phyloP scores from a whole-genome alignment of 2,888 invertebrate genomes.

The Yponomeuta cagnagella region DNA sequence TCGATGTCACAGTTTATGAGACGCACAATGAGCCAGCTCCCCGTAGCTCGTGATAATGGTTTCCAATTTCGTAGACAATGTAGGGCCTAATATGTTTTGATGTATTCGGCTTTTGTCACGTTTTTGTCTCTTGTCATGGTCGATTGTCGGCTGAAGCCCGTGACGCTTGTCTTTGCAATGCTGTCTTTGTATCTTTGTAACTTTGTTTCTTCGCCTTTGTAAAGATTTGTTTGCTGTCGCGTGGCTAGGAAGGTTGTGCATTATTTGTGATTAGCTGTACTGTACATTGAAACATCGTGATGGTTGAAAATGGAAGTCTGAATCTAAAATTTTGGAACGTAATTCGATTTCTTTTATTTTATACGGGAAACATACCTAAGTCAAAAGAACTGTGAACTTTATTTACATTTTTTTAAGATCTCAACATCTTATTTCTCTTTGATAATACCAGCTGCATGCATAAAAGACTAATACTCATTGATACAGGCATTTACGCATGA shows the following conservation, averaged over 20 bases:
- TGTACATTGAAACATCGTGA: constrained; percentile 17
- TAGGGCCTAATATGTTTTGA: constrained; percentile 70
- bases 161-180: constrained; percentile 43
- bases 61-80: constrained; percentile 65
- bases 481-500: constrained; percentile 17
- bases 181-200: constrained; percentile 39
- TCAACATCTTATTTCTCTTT: background rate
- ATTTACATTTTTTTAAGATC: background rate
- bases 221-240: constrained; percentile 30
- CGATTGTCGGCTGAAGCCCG: constrained; percentile 57
- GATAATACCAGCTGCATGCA: background rate
- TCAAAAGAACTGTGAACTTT: constrained; percentile 4
- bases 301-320: background rate
- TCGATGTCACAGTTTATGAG: constrained; percentile 38
- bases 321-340: background rate
- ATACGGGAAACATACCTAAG: background rate
- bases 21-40: constrained; percentile 49
- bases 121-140: constrained; percentile 38
- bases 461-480: background rate
- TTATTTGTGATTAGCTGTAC: constrained; percentile 35
- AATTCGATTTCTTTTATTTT: background rate
- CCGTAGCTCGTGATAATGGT: constrained; percentile 55
- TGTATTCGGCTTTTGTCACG: constrained; percentile 53
- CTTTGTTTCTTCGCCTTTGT: constrained; percentile 6
- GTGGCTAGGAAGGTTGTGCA: constrained; percentile 42